A percentile compares a stretch with the other conserved stretches of the same genome.
Conservation (phyloP, 2,113 vertebrate genomes). For the Psittacara wagleri region DNA sequence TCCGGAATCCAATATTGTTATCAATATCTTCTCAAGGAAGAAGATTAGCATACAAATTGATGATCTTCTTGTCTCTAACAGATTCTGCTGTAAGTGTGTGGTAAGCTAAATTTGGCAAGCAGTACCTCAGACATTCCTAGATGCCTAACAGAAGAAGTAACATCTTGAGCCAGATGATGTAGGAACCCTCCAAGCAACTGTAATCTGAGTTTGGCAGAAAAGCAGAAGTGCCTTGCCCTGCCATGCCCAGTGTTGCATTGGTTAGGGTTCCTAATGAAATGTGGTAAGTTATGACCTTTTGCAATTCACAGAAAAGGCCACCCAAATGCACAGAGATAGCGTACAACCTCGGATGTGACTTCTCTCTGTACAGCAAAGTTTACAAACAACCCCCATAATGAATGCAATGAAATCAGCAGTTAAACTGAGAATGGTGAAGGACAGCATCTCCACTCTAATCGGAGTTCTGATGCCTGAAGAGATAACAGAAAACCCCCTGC, state of each 20-base stretch:
- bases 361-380: background rate
- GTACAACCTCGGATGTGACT: background rate
- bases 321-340: background rate
- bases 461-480: background rate
- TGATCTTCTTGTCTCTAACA: background rate
- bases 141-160: background rate
- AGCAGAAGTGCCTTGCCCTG: background rate
- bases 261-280: background rate
- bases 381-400: background rate
- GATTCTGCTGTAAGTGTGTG: background rate
- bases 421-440: background rate
- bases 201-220: conserved; percentile 18
- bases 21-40: background rate
- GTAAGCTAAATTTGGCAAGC: background rate
- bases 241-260: background rate
- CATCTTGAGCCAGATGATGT: background rate
- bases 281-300: background rate
- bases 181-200: conserved; percentile 4
- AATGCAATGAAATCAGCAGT: background rate
- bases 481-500: background rate
- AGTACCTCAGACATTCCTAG: background rate
- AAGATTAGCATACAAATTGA: background rate
- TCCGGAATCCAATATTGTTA: background rate
- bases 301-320: background rate
- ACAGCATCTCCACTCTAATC: background rate